A percentile compares a stretch with the other conserved stretches of the same genome.
phyloP scores from a whole-genome alignment of 1,140 invertebrate genomes.

The Agrypnia vestita region DNA sequence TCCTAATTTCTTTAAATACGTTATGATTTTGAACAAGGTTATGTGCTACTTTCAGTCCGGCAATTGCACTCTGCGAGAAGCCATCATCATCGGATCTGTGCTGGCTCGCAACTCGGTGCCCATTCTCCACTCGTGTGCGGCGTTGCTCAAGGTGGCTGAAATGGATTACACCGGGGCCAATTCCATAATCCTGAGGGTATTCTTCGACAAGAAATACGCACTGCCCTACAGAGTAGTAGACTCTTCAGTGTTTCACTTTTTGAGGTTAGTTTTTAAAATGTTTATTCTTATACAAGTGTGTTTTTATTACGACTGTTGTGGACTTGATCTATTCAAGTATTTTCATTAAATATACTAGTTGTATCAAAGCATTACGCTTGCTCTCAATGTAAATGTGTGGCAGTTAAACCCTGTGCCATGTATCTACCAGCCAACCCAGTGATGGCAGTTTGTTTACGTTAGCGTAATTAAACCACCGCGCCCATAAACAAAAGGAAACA shows the following conservation, averaged over 20 bases:
- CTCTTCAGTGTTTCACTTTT: slow-evolving; percentile 96
- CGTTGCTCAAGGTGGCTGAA: slow-evolving; percentile 95
- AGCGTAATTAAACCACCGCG: no score
- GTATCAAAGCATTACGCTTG: no score
- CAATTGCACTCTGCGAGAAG: slow-evolving; percentile 95
- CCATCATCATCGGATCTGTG: slow-evolving; percentile 95
- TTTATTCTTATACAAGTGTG: neutral
- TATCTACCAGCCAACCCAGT: no score
- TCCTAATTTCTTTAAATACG: no score
- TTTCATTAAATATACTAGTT: no score
- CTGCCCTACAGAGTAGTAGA: slow-evolving; percentile 96
- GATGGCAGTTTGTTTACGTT: no score
- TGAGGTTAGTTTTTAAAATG: slow-evolving; percentile 75
- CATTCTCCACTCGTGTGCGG: slow-evolving; percentile 96
- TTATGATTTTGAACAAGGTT: neutral
- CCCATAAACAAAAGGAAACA: no score
- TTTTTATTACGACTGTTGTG: no score
- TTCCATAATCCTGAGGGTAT: slow-evolving; percentile 94
- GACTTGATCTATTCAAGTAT: no score
- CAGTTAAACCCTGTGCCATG: no score
- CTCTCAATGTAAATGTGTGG: no score
- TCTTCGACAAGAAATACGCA: slow-evolving; percentile 99
- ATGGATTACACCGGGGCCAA: slow-evolving; percentile 99
- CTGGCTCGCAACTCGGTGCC: slow-evolving; percentile 94
- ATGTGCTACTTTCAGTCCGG: slow-evolving; percentile 78